phyloP scores from a whole-genome alignment of 2,888 invertebrate species.

The Elegia similella region DNA sequence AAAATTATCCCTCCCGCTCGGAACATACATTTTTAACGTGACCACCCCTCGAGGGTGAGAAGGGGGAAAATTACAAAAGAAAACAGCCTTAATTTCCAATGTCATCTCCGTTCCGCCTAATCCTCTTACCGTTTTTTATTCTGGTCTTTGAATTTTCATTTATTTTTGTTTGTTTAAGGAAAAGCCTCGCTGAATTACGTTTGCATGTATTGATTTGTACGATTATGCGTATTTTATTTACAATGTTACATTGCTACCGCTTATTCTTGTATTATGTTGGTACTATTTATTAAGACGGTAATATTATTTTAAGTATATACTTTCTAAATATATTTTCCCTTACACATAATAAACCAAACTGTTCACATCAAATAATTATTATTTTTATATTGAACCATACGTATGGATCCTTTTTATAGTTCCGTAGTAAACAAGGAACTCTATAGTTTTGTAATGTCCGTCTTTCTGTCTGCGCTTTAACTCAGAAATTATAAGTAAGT shows the following conservation, averaged over 20 bases:
- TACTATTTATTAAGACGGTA: slow-evolving; percentile 11
- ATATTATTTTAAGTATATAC: slow-evolving; percentile 5
- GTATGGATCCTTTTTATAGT: too few species aligned
- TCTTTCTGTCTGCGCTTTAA: too few species aligned
- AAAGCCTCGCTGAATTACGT: slow-evolving; percentile 52
- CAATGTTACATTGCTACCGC: slow-evolving; percentile 16
- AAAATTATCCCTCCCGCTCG: slow-evolving; percentile 58
- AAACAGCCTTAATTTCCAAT: slow-evolving; percentile 82
- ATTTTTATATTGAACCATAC: too few species aligned
- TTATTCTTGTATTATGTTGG: slow-evolving; percentile 14
- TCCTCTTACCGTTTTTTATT: slow-evolving; percentile 81
- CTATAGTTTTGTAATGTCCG: too few species aligned
- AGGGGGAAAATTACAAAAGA: slow-evolving; percentile 80
- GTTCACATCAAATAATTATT: too few species aligned
- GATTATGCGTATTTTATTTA: slow-evolving; percentile 37
- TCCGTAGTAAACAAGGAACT: too few species aligned
- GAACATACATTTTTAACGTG: slow-evolving; percentile 78
- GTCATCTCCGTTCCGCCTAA: slow-evolving; percentile 81
- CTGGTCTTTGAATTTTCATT: slow-evolving; percentile 80
- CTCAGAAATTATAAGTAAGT: too few species aligned
- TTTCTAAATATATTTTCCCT: too few species aligned
- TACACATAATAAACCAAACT: too few species aligned
- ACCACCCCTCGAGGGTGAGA: slow-evolving; percentile 60
- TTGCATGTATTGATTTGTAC: slow-evolving; percentile 55
- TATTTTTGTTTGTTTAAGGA: slow-evolving; percentile 79